Evolutionary conservation across 2,888 invertebrate genomes (phyloP).

Genomic region (Leptinotarsa tumamoca): DNA sequence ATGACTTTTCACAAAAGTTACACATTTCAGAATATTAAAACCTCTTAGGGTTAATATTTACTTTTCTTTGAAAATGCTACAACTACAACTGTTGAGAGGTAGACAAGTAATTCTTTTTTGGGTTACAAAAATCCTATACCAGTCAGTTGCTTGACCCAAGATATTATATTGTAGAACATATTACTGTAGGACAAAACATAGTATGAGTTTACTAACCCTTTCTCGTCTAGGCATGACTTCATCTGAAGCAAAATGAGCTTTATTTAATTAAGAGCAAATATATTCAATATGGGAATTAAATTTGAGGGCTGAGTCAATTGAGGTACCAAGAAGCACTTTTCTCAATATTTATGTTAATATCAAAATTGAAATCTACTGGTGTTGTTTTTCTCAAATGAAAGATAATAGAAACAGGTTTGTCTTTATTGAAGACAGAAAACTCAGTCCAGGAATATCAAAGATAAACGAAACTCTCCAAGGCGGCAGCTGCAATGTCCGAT

Average conservation of each 20-base stretch:
- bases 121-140: constrained; percentile 17
- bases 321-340: not conserved
- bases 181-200: constrained; percentile 2
- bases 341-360: not conserved
- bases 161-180: constrained; percentile 17
- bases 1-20: too few species aligned
- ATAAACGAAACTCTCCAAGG: too few species aligned
- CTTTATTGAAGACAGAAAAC: too few species aligned
- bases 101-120: not conserved
- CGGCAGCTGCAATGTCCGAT: too few species aligned
- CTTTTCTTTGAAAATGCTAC: not conserved
- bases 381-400: not conserved
- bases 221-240: not conserved
- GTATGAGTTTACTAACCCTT: constrained; percentile 1
- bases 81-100: not conserved
- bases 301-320: not conserved
- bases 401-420: too few species aligned
- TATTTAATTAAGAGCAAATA: not conserved
- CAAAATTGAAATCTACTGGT: too few species aligned
- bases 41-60: too few species aligned
- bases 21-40: too few species aligned
- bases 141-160: constrained; percentile 17
- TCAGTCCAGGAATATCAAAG: too few species aligned
- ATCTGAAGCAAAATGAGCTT: not conserved
- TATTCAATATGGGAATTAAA: not conserved